Evolutionary conservation across 1,140 invertebrate genomes (phyloP), one percentile per base, ranked within the genome.

Genomic region (Doryteuthis pealeii): DNA sequence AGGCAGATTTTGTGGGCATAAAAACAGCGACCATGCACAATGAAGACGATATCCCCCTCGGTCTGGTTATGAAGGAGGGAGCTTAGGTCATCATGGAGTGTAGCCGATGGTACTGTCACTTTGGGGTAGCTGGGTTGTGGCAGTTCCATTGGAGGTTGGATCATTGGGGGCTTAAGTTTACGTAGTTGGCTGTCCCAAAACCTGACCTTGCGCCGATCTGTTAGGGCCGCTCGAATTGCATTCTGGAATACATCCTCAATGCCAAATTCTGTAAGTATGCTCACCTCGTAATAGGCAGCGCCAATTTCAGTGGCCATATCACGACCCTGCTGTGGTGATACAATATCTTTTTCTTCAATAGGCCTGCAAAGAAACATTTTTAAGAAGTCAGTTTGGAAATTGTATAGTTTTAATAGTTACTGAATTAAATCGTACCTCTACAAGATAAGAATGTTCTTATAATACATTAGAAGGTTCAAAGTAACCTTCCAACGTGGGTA

Each of bases 141-240:
- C 43, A 95, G 94, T 85, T 94, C 92, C 86, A 96, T 96, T 1
- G 96, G 96, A 35, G 93, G 92, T 92, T 95, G 85, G 33, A 89
- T 87, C n/a, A 95, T 87, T n/a, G 95, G 95, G 76, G 94, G 90
- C 85, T 96, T 93, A 6, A 97, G 94, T 81, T 93, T 92, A 84
- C 97, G 96, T 66, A 98, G 88, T 86, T 96, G 96, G 6, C 95
- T 95, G 92, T 96, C 96, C 95, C 95, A 97, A 86, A 98, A 97
- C 65, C 95, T 89, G 81, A 97, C 94, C 82, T 95, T 94, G 28
- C 95, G 89, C 32, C 95, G 90, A 1, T 95, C 93, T 75, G 96
- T 93, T 3, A 98, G 89, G 0, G 96, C 95, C 1, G 95, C 94
- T 74, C 96, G 89, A 71, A 97, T 96, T 1, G 95, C 94, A 89